Base-by-base conservation (phyloP, 2,888 invertebrate genomes). In the Entomobrya proxima region DNA sequence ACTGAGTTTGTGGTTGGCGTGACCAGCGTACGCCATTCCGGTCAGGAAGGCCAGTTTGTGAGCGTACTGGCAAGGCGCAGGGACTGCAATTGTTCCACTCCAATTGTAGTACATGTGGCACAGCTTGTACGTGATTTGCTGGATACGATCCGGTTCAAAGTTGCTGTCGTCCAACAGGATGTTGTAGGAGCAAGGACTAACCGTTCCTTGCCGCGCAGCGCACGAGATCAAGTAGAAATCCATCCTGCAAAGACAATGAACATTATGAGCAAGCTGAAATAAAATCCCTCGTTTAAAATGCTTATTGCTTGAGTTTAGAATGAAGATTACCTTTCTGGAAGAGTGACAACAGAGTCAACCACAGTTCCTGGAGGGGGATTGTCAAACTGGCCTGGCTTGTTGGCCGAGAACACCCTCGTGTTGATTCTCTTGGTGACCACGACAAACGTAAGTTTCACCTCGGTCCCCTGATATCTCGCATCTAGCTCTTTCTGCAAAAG, bases 161-260 rank as follows among this genome's bases (percentile, higher is more conserved):
- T 94, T 94, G 4, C 94, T 93, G 1, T 52, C 37, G 37, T 80
- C 0, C 92, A 94, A 90, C 98, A 97, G 9, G 94, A 98, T 94
- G 90, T 97, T 98, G 93, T 96, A 98, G 0, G 95, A 95, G 0
- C 98, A 97, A 0, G 98, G 98, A 0, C 96, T 94, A 0, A 98
- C 98, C 0, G 98, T 97, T 0, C 98, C 98, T 89, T 98, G 96
- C 0, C 94, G 93, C 0, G 97, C 97, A 52, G 94, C 94, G 91
- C 98, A 98, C 0, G 97, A 95, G 0, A 98, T 95, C 52, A 98
- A 92, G 92, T 94, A 98, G 93, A 98, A 99, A 91, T 99, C 98
- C 89, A 95, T 97, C 86, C 95, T 95, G 92, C 4, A 67, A 74
- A 61, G 61, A n/a, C 18, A 13, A n/a, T 13, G 18, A 67, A 18